These are phyloP conservation scores for Drosophila longiperda DNA, from an alignment of 2,888 invertebrate genomes.

Conservation along the genomic window DNA sequence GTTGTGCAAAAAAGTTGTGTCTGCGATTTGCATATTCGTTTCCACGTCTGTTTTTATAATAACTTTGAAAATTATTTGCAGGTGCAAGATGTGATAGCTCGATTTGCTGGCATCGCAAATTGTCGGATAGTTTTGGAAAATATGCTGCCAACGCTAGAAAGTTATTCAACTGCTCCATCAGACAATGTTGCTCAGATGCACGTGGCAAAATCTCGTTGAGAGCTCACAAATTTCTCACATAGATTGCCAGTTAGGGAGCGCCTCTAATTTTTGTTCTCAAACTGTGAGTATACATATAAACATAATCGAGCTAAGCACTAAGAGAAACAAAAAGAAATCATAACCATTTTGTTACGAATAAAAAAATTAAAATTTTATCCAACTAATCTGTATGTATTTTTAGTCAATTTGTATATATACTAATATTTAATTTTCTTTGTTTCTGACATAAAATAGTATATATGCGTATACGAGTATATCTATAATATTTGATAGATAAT, in stretches of 20 bases:
- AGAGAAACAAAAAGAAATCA: too few species aligned
- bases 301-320: too few species aligned
- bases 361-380: too few species aligned
- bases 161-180: background rate
- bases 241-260: background rate
- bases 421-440: too few species aligned
- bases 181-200: slow-evolving; percentile 11
- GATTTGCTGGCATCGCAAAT: slow-evolving; percentile 30
- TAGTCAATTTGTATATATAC: too few species aligned
- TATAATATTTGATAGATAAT: background rate
- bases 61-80: slow-evolving; percentile 20
- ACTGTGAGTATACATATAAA: background rate
- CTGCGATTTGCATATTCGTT: slow-evolving; percentile 29
- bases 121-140: slow-evolving; percentile 32
- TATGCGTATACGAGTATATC: too few species aligned
- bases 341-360: too few species aligned
- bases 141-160: slow-evolving; percentile 18
- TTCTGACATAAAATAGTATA: background rate
- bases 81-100: background rate
- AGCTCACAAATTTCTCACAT: background rate
- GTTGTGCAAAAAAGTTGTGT: background rate
- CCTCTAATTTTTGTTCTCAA: background rate
- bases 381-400: too few species aligned
- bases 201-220: slow-evolving; percentile 23
- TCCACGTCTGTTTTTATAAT: slow-evolving; percentile 30